Percentiles rank a stretch among this genome's conserved stretches.
Conservation (phyloP, 2,888 invertebrate genomes). For the Slavum lentiscoides region DNA sequence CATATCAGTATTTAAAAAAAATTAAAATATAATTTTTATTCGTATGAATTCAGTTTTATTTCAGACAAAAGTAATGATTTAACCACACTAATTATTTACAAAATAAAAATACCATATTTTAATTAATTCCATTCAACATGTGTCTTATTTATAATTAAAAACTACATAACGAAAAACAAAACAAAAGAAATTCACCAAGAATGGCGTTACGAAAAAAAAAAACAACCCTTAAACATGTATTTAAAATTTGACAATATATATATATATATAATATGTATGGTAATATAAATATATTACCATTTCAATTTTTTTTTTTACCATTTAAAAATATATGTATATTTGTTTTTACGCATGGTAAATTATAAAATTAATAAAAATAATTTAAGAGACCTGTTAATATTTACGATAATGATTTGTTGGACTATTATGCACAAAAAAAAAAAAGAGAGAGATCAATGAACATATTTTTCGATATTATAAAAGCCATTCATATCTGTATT, state of each 20-base stretch:
- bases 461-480: not conserved
- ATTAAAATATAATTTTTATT: not conserved
- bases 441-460: conserved; percentile 1
- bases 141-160: conserved; percentile 18
- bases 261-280: too few relatives aligned
- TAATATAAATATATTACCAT: too few relatives aligned
- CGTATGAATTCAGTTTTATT: conserved; percentile 1
- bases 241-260: conserved; percentile 18
- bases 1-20: not conserved
- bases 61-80: conserved; percentile 8
- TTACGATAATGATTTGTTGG: not conserved
- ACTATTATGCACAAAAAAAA: not conserved
- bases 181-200: conserved; percentile 23
- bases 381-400: not conserved
- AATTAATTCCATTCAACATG: conserved; percentile 18
- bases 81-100: conserved; percentile 5
- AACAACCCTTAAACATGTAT: conserved; percentile 17
- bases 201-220: conserved; percentile 14
- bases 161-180: conserved; percentile 36
- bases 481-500: not conserved
- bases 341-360: conserved; percentile 3
- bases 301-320: too few relatives aligned
- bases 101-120: conserved; percentile 17
- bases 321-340: conserved; percentile 20
- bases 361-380: conserved; percentile 17